phyloP scores from a whole-genome alignment of 2,888 invertebrate genomes.

The Polydrusus tereticollis region DNA sequence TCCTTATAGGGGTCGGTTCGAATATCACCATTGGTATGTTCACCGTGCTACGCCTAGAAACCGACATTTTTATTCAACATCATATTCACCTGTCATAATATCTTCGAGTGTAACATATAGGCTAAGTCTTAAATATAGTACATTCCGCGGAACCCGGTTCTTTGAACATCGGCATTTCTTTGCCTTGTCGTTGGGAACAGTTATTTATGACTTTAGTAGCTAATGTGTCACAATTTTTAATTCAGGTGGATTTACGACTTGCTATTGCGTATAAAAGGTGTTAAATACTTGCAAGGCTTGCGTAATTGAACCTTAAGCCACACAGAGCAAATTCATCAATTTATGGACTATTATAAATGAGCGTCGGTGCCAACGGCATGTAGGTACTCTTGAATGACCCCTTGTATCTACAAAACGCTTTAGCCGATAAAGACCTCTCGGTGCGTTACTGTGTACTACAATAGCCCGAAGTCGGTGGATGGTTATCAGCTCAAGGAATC shows the following conservation, averaged over 20 bases:
- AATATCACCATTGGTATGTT: not conserved
- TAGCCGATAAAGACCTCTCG: slow-evolving; percentile 8
- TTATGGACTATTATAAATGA: no score
- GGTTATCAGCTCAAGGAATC: slow-evolving; percentile 33
- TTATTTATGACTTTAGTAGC: slow-evolving; percentile 35
- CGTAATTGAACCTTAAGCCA: no score
- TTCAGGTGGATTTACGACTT: slow-evolving; percentile 48
- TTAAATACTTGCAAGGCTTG: no score
- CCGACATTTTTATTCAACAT: not conserved
- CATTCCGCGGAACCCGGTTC: slow-evolving; percentile 19
- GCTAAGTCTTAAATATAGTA: slow-evolving; percentile 27
- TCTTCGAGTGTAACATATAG: slow-evolving; percentile 17
- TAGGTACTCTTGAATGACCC: not conserved
- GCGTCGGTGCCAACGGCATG: no score
- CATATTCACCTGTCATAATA: slow-evolving; percentile 9
- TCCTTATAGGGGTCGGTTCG: not conserved
- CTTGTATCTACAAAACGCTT: slow-evolving; percentile 12
- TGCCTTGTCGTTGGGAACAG: not conserved
- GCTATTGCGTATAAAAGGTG: no score
- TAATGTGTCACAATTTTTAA: slow-evolving; percentile 17
- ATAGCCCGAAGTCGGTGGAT: slow-evolving; percentile 27
- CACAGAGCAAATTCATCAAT: no score
- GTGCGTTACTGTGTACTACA: slow-evolving; percentile 37
- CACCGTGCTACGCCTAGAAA: not conserved
- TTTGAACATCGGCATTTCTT: slow-evolving; percentile 22